Evolutionary conservation across 2,888 invertebrate species (phyloP).

Genomic region (Boloria selene): DNA sequence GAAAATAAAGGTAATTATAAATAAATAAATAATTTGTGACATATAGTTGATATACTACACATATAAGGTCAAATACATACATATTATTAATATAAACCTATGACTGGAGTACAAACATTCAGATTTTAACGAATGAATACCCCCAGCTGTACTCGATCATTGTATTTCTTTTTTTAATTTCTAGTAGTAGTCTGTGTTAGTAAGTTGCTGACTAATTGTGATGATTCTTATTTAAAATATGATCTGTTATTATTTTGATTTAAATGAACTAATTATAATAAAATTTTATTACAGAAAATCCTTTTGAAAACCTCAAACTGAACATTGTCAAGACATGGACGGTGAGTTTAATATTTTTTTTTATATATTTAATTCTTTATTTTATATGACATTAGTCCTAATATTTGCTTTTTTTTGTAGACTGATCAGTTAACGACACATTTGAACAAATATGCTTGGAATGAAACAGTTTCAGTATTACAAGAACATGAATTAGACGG

Average conservation of each 20-base stretch:
- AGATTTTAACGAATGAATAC: too few species aligned
- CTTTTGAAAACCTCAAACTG: conserved; percentile 54
- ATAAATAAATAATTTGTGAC: too few species aligned
- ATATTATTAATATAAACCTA: too few species aligned
- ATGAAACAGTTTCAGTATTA: conserved; percentile 60
- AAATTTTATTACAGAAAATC: conserved; percentile 51
- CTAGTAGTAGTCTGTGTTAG: background rate
- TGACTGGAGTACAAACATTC: too few species aligned
- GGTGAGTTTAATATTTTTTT: conserved; percentile 49
- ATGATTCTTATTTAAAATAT: background rate
- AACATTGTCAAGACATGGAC: conserved; percentile 63
- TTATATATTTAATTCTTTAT: background rate
- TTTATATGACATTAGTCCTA: background rate
- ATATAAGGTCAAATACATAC: too few species aligned
- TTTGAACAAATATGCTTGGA: conserved; percentile 60
- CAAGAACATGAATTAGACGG: conserved; percentile 75
- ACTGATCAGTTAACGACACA: conserved; percentile 56
- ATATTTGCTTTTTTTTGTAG: conserved; percentile 47
- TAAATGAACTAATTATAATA: too few species aligned
- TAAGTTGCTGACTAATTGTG: background rate
- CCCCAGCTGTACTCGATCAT: too few species aligned
- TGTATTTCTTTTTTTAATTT: too few species aligned
- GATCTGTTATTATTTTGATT: background rate
- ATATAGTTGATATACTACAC: too few species aligned
- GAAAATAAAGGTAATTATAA: conserved; percentile 38